phyloP scores from a whole-genome alignment of 2,797 vertebrate genomes.

The Danio albolineatus region DNA sequence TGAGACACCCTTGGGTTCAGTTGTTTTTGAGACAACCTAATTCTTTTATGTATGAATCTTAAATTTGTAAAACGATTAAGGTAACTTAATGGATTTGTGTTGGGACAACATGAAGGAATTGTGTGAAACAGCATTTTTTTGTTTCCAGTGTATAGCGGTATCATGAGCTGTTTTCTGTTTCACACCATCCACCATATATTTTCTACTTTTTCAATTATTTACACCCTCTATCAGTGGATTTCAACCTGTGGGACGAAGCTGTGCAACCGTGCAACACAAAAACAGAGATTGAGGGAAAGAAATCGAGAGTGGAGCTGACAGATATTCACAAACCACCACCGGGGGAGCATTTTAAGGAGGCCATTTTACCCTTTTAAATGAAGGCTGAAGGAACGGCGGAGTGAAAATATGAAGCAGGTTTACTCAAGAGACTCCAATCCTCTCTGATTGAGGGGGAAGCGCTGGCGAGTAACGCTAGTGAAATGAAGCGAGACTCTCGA shows the following conservation, averaged over 20 bases:
- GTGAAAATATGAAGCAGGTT: conserved; percentile 8
- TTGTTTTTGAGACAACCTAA: too few relatives aligned
- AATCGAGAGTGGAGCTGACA: conserved; percentile 28
- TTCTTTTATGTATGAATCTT: too few relatives aligned
- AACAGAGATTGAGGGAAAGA: conserved; percentile 5
- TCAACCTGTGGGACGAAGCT: neutral
- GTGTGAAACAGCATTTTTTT: too few relatives aligned
- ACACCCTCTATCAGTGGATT: neutral
- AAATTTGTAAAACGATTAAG: too few relatives aligned
- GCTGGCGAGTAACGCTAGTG: conserved; percentile 5
- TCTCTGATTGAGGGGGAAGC: neutral
- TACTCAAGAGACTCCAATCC: conserved; percentile 34
- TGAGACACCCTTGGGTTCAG: too few relatives aligned
- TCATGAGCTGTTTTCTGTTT: too few relatives aligned
- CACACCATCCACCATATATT: too few relatives aligned
- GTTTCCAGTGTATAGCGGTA: too few relatives aligned
- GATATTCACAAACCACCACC: conserved; percentile 32
- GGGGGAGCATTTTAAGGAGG: conserved; percentile 45
- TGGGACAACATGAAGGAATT: too few relatives aligned
- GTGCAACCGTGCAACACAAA: neutral
- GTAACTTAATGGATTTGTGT: too few relatives aligned
- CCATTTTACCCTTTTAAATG: conserved; percentile 42
- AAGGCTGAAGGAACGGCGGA: neutral
- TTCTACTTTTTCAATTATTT: too few relatives aligned
- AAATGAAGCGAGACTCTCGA: conserved; percentile 21